These are phyloP conservation scores for Manduca sexta DNA, from an alignment of 1,140 invertebrate species.

Conservation along the genomic window DNA sequence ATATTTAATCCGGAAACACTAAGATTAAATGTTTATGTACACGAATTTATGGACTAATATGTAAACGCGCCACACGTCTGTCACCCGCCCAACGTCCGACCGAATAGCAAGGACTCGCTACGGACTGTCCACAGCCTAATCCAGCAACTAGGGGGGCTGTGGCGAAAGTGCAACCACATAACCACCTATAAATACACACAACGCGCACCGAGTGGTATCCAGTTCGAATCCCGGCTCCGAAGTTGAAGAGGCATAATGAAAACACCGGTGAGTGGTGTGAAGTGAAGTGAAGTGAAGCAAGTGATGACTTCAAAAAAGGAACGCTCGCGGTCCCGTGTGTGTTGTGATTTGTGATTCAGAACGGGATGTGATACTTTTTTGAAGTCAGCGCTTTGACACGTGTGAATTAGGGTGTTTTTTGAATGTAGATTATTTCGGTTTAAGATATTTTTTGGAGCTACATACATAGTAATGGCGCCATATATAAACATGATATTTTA, in stretches of 20 bases:
- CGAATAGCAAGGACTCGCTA: slow-evolving; percentile 60
- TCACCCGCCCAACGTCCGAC: slow-evolving; percentile 29
- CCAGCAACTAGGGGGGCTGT: slow-evolving; percentile 53
- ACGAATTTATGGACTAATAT: slow-evolving; percentile 11
- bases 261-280: slow-evolving; percentile 70
- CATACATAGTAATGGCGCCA: no score
- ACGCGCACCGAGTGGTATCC: slow-evolving; percentile 76
- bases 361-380: slow-evolving; percentile 54
- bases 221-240: slow-evolving; percentile 81
- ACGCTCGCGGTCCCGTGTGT: not conserved
- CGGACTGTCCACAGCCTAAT: slow-evolving; percentile 44
- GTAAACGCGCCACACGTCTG: slow-evolving; percentile 43
- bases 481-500: no score
- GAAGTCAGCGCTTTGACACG: slow-evolving; percentile 34
- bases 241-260: slow-evolving; percentile 73
- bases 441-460: no score
- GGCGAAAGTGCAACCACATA: slow-evolving; percentile 73
- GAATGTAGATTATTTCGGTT: no score
- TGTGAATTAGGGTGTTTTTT: not conserved
- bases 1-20: not conserved
- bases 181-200: slow-evolving; percentile 77
- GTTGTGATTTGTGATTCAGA: slow-evolving; percentile 11
- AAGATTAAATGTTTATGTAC: not conserved
- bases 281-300: slow-evolving; percentile 32
- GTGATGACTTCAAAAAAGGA: slow-evolving; percentile 60